Percentiles rank a stretch among this genome's conserved stretches.
phyloP scores from a whole-genome alignment of 2,888 invertebrate genomes.

The Eupithecia dodoneata region DNA sequence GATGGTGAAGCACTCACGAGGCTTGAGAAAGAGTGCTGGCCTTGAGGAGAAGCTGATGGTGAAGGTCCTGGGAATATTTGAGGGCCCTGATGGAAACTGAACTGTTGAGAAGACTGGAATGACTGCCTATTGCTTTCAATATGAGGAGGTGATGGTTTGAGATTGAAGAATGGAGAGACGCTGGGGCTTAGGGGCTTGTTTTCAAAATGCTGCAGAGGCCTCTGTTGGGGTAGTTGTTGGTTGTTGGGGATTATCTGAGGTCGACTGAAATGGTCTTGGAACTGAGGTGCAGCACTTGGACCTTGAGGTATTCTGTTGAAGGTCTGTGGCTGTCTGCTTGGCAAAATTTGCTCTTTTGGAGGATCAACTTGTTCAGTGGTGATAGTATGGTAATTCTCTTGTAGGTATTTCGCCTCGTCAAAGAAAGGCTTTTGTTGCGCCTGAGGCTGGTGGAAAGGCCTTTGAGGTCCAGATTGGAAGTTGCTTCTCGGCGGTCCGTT shows the following conservation, averaged over 20 bases:
- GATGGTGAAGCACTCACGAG: slow-evolving; percentile 62
- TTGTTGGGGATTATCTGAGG: slow-evolving; percentile 65
- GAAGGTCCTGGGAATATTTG: slow-evolving; percentile 67
- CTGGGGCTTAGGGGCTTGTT: slow-evolving; percentile 70
- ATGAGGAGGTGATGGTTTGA: slow-evolving; percentile 77
- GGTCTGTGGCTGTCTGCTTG: slow-evolving; percentile 66
- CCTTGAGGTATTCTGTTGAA: slow-evolving; percentile 66
- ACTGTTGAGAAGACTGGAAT: slow-evolving; percentile 74
- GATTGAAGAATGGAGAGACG: slow-evolving; percentile 74
- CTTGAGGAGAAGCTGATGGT: slow-evolving; percentile 56
- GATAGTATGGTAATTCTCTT: slow-evolving; percentile 82
- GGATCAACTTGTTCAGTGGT: slow-evolving; percentile 78
- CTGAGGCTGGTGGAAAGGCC: slow-evolving; percentile 77
- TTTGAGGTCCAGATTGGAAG: slow-evolving; percentile 81
- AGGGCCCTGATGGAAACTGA: slow-evolving; percentile 76
- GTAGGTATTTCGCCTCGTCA: slow-evolving; percentile 80
- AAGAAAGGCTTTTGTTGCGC: slow-evolving; percentile 72
- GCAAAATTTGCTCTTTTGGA: slow-evolving; percentile 72
- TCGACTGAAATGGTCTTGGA: slow-evolving; percentile 68
- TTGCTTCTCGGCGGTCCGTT: slow-evolving; percentile 72
- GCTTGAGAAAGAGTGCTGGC: slow-evolving; percentile 63
- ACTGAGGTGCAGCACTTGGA: slow-evolving; percentile 67
- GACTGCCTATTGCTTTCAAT: slow-evolving; percentile 72
- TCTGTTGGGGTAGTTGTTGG: slow-evolving; percentile 81
- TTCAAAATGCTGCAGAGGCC: slow-evolving; percentile 73